Base-by-base conservation (phyloP, 2,113 vertebrate species). In the Limnothrissa miodon region DNA sequence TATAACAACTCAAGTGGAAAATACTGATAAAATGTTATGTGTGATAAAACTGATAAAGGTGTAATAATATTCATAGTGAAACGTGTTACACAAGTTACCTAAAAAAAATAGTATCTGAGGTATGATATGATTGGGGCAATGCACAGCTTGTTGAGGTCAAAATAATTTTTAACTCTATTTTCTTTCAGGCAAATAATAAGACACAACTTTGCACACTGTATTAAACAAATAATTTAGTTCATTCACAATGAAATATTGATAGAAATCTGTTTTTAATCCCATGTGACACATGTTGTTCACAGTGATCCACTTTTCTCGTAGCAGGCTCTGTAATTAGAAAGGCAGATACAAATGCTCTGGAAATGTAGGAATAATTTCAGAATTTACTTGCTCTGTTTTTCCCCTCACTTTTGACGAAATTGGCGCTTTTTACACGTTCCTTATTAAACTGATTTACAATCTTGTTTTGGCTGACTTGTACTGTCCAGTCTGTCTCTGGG, bases 371-470 rank as follows among this genome's bases (percentile, higher is more conserved):
- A 78, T 82, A 80, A 83, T 46, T 39, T 80, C 78, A 59, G 45
- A 86, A 85, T 85, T 83, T 78, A 83, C 83, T 78, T 15, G 0
- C 81, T 59, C 21, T 17, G 42, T 53, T 88, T 86, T 81, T 81
- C 74, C 78, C 70, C 39, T 81, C 45, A 46, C 44, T 13, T 83
- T 83, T 48, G 19, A 66, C 46, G 80, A 87, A 78, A 78, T 66
- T 83, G 83, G 23, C 85, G 78, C 44, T 80, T 78, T 74, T 78
- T 81, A 74, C 45, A 56, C 56, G 59, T 79, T 21, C 36, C 78
- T 84, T 83, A 86, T 86, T 83, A 87, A 90, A 79, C 48, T 44
- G 66, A 86, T 87, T 84, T 87, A 85, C 62, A 80, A 62, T 82
- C 83, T 82, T 81, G 83, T 87, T 89, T 89, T 83, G 84, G 84